phyloP scores from a whole-genome alignment of 2,797 vertebrate species.

The Oryzias dopingdopingensis region DNA sequence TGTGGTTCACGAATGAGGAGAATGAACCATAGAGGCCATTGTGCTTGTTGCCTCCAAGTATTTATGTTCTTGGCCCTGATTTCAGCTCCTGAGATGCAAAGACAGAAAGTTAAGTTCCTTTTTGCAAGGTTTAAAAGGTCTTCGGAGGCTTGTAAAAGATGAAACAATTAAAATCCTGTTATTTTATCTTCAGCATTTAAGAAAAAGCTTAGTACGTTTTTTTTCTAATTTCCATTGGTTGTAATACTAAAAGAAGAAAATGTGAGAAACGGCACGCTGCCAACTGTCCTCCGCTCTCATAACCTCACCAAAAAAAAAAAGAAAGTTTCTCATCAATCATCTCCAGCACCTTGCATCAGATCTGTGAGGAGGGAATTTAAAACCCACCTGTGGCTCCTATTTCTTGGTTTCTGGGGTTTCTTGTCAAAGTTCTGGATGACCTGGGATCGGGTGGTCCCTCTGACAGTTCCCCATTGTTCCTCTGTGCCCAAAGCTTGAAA shows the following conservation, averaged over 20 bases:
- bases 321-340: conserved; percentile 63
- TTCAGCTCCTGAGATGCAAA: conserved; percentile 30
- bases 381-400: conserved; percentile 48
- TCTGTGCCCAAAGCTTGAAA: conserved; percentile 26
- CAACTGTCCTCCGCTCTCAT: conserved; percentile 34
- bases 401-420: conserved; percentile 45
- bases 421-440: conserved; percentile 51
- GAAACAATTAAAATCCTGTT: no score
- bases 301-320: conserved; percentile 53
- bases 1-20: conserved; percentile 1
- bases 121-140: no score
- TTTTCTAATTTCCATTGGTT: no score
- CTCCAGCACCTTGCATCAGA: conserved; percentile 41
- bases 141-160: no score
- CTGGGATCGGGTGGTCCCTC: conserved; percentile 51
- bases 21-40: conserved; percentile 16
- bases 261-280: conserved; percentile 15
- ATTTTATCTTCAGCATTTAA: no score
- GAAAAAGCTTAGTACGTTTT: no score
- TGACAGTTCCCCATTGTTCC: conserved; percentile 47
- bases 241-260: no score
- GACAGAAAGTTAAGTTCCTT: conserved; percentile 22
- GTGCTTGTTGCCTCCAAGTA: conserved; percentile 6
- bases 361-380: conserved; percentile 49
- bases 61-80: conserved; percentile 30